phyloP scores from a whole-genome alignment of 2,113 vertebrate species.

The Muntiacus muntjak region DNA sequence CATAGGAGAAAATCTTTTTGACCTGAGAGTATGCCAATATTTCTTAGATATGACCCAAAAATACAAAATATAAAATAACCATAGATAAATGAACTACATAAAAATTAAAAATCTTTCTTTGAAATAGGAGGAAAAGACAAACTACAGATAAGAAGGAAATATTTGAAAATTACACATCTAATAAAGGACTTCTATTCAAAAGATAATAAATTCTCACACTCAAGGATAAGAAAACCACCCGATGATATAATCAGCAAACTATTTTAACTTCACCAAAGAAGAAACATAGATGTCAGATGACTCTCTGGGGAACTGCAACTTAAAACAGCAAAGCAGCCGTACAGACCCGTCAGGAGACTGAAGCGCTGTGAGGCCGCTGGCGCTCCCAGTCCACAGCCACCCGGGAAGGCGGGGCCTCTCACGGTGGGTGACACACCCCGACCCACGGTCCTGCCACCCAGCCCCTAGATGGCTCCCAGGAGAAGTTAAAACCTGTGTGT shows the following conservation, averaged over 20 bases:
- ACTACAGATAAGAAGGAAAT: neutral
- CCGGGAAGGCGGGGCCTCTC: neutral
- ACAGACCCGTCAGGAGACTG: neutral
- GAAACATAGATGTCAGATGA: neutral
- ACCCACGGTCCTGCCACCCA: rapidly evolving
- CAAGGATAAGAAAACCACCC: neutral
- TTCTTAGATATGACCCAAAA: neutral
- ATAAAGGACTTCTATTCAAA: neutral
- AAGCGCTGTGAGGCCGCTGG: rapidly evolving
- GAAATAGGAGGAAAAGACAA: neutral
- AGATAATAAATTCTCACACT: neutral
- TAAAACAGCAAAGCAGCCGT: no score
- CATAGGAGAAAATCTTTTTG: neutral
- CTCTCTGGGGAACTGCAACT: neutral
- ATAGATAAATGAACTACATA: neutral
- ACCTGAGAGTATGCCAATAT: neutral
- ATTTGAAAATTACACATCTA: neutral
- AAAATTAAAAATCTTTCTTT: neutral
- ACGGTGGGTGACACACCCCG: neutral
- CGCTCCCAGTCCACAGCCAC: rapidly evolving
- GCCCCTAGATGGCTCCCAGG: neutral
- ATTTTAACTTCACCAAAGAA: neutral
- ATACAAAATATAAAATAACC: neutral
- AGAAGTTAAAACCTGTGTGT: neutral
- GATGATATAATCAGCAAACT: neutral